Evolutionary conservation across 1,140 invertebrate genomes (phyloP), one percentile per base, ranked within the genome.

Genomic region (Aphaenogaster rudis): DNA sequence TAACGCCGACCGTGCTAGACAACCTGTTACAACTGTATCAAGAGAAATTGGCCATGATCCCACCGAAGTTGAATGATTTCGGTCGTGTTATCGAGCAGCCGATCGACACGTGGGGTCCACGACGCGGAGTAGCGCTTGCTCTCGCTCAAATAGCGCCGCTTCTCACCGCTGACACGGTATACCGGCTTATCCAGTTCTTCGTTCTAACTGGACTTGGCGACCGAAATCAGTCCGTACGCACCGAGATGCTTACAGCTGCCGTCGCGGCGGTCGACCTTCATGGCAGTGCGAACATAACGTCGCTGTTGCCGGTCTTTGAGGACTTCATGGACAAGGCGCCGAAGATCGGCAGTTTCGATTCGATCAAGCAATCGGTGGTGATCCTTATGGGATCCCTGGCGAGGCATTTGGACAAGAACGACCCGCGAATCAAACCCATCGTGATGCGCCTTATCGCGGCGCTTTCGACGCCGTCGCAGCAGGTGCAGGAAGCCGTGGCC

Each of bases 401-500:
- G 1, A 96, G 98, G 54, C 99, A 99, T 97, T 97, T 99, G 88
- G 98, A 99, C 86, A 98, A 98, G 72, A 97, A 98, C 91, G 98
- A 99, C 95, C 96, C 97, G 1, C 94, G 99, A 96, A 97, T 98
- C 69, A 98, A 98, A 93, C 98, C 99, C 2, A 99, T 99, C 91
- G 98, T 99, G 17, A 97, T 97, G 88, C 97, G 99, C 92, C 95
- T 99, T 48, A 97, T 99, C 57, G 97, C 98, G 86, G 98, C 99
- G 3, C 96, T 99, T 0, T 98, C 98, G 7, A 99, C 99, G 54
- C 99, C 99, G 11, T 99, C 99, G 45, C 98, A 99, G 94, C 94
- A 98, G 97, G 99, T 99, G 1, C 99, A 99, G 96, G 98, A 99
- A 96, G 98, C 99, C 1, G 99, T 99, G 0, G 98, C 99, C 45